These are phyloP conservation scores for Acyrthosiphon pisum DNA, from an alignment of 1,140 invertebrate genomes.

Conservation along the genomic window DNA sequence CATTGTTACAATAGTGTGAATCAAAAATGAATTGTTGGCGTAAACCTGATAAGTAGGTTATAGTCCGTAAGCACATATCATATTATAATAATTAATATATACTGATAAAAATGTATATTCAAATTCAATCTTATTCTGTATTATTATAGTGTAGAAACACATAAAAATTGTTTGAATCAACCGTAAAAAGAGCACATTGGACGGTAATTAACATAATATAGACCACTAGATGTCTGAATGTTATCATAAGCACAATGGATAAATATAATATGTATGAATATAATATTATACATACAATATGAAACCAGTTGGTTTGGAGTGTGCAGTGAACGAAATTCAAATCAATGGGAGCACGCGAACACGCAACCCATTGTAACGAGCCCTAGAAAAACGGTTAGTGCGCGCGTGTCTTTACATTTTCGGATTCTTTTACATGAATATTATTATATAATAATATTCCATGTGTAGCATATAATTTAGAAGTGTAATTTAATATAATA, in stretches of 20 bases:
- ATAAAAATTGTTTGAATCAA: not conserved
- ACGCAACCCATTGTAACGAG: slow-evolving; percentile 22
- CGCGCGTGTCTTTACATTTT: not conserved
- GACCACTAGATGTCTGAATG: not conserved
- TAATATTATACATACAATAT: not conserved
- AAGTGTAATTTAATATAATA: not conserved
- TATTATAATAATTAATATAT: too few species aligned
- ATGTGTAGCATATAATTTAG: not conserved
- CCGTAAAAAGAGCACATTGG: not conserved
- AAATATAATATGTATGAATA: not conserved
- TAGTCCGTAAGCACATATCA: not conserved
- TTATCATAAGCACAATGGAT: not conserved
- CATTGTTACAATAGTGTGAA: not conserved
- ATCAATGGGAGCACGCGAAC: slow-evolving; percentile 14
- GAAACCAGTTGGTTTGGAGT: not conserved
- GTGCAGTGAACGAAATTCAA: not conserved
- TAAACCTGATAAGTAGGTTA: not conserved
- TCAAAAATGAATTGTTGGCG: not conserved
- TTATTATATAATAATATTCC: not conserved
- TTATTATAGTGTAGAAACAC: not conserved
- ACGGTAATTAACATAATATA: not conserved
- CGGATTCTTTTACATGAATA: not conserved
- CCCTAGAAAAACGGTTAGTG: not conserved
- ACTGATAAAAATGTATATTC: not conserved
- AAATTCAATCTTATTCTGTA: not conserved